These are phyloP conservation scores for Chrosomus eos DNA, from an alignment of 2,797 vertebrate genomes.

Conservation along the genomic window DNA sequence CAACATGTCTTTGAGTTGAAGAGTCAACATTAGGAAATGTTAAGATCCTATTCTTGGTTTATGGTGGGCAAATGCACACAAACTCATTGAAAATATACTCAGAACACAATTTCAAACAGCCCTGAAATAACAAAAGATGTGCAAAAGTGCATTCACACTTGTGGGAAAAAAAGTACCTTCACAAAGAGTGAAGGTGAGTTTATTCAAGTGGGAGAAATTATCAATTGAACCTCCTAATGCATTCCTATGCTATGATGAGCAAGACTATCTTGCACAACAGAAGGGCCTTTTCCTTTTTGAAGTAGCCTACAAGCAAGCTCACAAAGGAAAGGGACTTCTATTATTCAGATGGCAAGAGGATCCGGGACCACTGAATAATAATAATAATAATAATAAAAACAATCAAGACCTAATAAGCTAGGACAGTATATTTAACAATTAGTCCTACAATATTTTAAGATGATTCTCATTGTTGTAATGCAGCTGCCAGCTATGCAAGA, in stretches of 20 bases:
- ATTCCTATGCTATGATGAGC: background rate
- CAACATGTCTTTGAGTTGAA: background rate
- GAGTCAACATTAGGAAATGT: background rate
- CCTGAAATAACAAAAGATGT: background rate
- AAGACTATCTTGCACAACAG: background rate
- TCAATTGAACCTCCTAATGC: background rate
- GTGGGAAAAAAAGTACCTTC: background rate
- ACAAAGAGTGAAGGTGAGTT: background rate
- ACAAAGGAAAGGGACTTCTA: background rate
- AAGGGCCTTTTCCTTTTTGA: background rate
- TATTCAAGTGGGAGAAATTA: background rate
- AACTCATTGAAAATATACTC: background rate
- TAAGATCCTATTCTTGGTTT: background rate
- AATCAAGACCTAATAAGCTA: background rate
- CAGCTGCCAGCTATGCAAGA: background rate
- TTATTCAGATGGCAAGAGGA: background rate
- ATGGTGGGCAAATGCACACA: background rate
- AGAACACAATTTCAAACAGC: background rate
- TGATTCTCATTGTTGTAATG: background rate
- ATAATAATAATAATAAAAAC: background rate
- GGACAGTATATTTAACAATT: background rate
- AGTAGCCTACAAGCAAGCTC: background rate
- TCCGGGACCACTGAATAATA: background rate
- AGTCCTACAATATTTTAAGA: background rate
- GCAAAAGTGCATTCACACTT: background rate